Evolutionary conservation across 2,888 invertebrate genomes (phyloP).

Genomic region (Luperina testacea): DNA sequence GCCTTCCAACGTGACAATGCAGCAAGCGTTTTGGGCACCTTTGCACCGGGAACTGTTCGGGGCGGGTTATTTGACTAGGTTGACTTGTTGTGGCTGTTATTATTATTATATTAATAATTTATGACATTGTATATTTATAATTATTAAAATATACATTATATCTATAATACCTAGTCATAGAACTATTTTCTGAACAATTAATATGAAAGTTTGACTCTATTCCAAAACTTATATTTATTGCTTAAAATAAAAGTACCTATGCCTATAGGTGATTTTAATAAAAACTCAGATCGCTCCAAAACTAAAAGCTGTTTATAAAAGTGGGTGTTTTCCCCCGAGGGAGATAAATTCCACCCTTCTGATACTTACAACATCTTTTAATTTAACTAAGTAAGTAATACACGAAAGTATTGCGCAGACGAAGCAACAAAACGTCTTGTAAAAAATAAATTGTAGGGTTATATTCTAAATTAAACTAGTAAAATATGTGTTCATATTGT

Average conservation of each 20-base stretch:
- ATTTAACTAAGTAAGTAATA: slow-evolving; percentile 24
- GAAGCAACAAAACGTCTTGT: slow-evolving; percentile 20
- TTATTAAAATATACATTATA: no score
- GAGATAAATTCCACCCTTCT: not conserved
- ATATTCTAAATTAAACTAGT: not conserved
- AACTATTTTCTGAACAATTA: not conserved
- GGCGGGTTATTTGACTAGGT: no score
- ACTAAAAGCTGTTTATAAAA: not conserved
- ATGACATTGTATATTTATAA: no score
- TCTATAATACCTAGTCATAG: not conserved
- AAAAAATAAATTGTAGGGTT: not conserved
- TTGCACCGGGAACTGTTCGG: no score
- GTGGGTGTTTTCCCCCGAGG: not conserved
- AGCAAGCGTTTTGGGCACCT: no score
- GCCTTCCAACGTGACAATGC: no score
- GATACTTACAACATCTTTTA: slow-evolving; percentile 21
- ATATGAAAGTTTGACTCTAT: not conserved
- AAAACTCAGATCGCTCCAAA: not conserved
- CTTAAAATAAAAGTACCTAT: not conserved
- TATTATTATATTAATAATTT: no score
- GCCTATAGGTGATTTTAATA: not conserved
- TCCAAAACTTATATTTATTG: not conserved
- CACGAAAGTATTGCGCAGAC: not conserved
- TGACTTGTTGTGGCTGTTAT: no score
- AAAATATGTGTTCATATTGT: not conserved